Base-by-base conservation (phyloP, 2,888 invertebrate species). In the Ariolimax columbianus region DNA sequence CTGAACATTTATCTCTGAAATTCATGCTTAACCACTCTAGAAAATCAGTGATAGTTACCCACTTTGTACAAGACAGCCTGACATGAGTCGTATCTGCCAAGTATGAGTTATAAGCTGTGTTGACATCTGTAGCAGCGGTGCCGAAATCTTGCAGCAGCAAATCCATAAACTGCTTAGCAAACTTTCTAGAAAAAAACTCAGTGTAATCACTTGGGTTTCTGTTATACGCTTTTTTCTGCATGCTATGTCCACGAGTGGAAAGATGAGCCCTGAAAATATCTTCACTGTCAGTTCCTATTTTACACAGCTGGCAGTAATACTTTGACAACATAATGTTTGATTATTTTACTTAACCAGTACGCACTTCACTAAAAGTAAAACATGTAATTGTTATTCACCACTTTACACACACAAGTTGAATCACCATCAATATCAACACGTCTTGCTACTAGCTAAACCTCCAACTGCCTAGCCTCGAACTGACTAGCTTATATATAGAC, bases 151-250 rank as follows among this genome's bases (percentile, higher is more conserved):
- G 4, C 23, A 59, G 6, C 0, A 78, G 66, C 26, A 78, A 26
- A 23, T 78, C 40, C 40, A 78, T n/a, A 51, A 78, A 78, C 66
- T 66, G 78, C 43, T 59, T 78, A 7, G 78, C 78, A 78, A 78
- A 78, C n/a, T 66, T 78, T 30, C n/a, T 33, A n/a, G 78, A 78
- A 14, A 78, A 66, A 63, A 36, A 66, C 43, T 78, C 78, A 0
- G 78, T 78, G 63, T 66, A 78, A 33, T 19, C 78, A 30, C 40
- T 63, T 59, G 78, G 38, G 30, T 78, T 66, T n/a, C 38, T n/a
- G 4, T 78, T 43, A 26, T 78, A 63, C 19, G 78, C 63, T 43
- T 19, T 59, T 40, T 43, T 78, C 59, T 66, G 78, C 19, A 78
- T 55, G 2, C 55, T 6, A 77, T 77, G 77, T 11, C 51, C 55